Conservation (phyloP, 2,888 invertebrate genomes). For the Cremastinae sp. region DNA sequence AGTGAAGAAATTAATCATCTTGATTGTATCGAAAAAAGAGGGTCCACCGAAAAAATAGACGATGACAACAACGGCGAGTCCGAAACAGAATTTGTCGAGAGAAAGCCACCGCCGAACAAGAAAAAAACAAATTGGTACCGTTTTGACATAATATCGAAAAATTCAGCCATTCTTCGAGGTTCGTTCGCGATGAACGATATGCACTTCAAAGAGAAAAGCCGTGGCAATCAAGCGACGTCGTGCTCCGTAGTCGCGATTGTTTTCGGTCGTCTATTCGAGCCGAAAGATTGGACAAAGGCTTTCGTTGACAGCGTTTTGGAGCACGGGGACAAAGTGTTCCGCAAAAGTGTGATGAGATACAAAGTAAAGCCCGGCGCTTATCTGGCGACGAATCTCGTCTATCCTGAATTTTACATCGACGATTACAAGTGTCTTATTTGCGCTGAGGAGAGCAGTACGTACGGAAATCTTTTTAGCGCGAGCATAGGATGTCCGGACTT, state of each 20-base stretch:
- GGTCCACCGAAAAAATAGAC: too few species aligned
- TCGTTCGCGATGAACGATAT: conserved; percentile 68
- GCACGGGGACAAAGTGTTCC: conserved; percentile 72
- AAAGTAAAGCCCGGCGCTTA: conserved; percentile 65
- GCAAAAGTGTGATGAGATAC: conserved; percentile 66
- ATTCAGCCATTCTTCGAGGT: conserved; percentile 70
- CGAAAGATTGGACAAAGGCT: conserved; percentile 69
- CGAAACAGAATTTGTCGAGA: neutral
- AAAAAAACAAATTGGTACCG: conserved; percentile 65
- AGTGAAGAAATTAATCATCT: too few species aligned
- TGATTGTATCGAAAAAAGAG: too few species aligned
- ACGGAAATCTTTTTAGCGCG: conserved; percentile 71
- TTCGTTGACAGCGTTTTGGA: conserved; percentile 70
- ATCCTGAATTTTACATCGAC: conserved; percentile 73
- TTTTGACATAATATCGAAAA: conserved; percentile 66
- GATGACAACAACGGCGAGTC: too few species aligned
- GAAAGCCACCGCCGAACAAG: neutral
- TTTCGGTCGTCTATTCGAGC: conserved; percentile 69
- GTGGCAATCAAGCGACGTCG: conserved; percentile 72
- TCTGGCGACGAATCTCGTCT: conserved; percentile 67
- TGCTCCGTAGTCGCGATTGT: conserved; percentile 70
- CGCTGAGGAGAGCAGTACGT: conserved; percentile 67
- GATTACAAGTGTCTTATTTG: conserved; percentile 72
- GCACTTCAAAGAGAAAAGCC: conserved; percentile 71
- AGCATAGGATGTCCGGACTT: conserved; percentile 70